Conservation (phyloP, 2,888 invertebrate genomes). For the Dysmachus trigonus region DNA sequence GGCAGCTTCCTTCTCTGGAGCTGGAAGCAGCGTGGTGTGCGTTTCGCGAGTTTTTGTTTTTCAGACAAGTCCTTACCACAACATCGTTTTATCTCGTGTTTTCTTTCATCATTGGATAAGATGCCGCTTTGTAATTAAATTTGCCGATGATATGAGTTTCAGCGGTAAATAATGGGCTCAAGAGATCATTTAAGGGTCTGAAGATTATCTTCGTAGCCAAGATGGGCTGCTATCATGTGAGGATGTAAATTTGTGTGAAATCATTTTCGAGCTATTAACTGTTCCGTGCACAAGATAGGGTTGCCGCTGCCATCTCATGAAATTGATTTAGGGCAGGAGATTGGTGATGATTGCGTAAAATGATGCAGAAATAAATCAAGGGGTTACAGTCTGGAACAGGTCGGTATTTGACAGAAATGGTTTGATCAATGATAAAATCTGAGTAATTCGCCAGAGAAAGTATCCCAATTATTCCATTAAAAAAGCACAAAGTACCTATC, state of each 20-base stretch:
- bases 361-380: conserved; percentile 37
- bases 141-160: conserved; percentile 51
- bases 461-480: background rate
- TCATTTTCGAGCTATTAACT: conserved; percentile 40
- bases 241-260: conserved; percentile 37
- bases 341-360: conserved; percentile 40
- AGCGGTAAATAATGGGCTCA: conserved; percentile 50
- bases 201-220: conserved; percentile 46
- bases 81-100: conserved; percentile 49
- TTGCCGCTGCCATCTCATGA: conserved; percentile 19
- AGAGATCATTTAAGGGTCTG: conserved; percentile 48
- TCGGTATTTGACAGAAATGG: background rate
- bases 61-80: conserved; percentile 25
- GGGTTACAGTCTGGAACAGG: background rate
- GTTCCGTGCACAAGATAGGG: conserved; percentile 7
- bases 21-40: background rate
- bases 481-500: background rate
- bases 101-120: conserved; percentile 50
- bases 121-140: conserved; percentile 51
- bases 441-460: background rate
- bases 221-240: conserved; percentile 16
- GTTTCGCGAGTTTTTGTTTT: background rate
- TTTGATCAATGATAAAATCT: background rate
- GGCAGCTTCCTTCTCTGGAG: conserved; percentile 17
- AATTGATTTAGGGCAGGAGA: conserved; percentile 41